Base-by-base conservation (phyloP, 2,797 vertebrate genomes). In the Dryobates pubescens region DNA sequence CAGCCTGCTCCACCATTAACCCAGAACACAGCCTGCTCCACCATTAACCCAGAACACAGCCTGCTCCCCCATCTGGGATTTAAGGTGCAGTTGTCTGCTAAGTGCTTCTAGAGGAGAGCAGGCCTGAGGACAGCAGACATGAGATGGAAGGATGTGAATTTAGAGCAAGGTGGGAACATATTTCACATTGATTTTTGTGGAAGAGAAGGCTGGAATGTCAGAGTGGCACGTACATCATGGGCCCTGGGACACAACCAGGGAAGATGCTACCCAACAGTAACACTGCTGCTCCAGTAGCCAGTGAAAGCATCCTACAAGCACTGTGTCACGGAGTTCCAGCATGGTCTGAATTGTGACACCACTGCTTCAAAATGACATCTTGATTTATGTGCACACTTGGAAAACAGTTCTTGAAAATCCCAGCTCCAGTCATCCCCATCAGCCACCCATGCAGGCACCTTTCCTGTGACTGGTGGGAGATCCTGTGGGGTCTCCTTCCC, bases 211-310 rank as follows among this genome's bases (percentile, higher is more conserved):
- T 63, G 63, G 34, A n/a, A 67, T 15, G 20, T 19, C 5, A 3
- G 59, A 47, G 20, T 0, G 0, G 49, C 24, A 51, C 23, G 34
- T 58, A 23, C 10, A 23, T 49, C 36, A 43, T 0, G 0, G n/a
- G 16, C 18, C 56, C 30, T 61, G 47, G 59, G 80, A 78, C 29
- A 77, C 27, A 53, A n/a, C 10, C 24, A 47, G 63, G 30, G 67
- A 89, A 71, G 41, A 83, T 45, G 43, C 62, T 36, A 64, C 14
- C 73, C 57, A 27, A 61, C 49, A 53, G 54, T 9, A 65, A 45
- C 5, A 2, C 36, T 61, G 6, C 56, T 73, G 75, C 45, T 67
- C 36, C 62, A 43, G 65, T 4, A 64, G 30, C 34, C 67, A 51
- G 41, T 49, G 47, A 49, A 12, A 86, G 57, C 64, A 58, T 57